Evolutionary conservation across 1,140 invertebrate genomes (phyloP).

Genomic region (Cyclargus thomasi): DNA sequence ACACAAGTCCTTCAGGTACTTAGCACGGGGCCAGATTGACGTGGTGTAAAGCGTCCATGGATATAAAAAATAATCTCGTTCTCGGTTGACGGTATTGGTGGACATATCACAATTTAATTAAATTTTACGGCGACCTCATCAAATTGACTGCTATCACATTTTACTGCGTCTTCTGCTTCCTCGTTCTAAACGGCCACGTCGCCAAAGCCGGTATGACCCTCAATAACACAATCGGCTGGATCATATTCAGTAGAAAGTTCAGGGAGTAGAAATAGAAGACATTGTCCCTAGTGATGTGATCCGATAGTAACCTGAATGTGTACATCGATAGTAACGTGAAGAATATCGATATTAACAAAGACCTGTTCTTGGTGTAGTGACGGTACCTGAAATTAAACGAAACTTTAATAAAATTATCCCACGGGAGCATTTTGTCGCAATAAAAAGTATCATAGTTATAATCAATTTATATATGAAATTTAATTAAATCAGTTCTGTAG

Average conservation of each 20-base stretch:
- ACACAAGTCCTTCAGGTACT: too few relatives aligned
- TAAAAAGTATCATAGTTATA: too few relatives aligned
- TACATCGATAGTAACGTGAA: constrained; percentile 31
- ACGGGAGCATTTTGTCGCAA: too few relatives aligned
- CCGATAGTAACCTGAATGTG: constrained; percentile 27
- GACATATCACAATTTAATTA: too few relatives aligned
- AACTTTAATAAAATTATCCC: too few relatives aligned
- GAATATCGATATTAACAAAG: constrained; percentile 40
- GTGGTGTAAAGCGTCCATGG: too few relatives aligned
- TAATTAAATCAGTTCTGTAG: too few relatives aligned
- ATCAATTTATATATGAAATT: too few relatives aligned
- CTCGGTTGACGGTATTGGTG: too few relatives aligned
- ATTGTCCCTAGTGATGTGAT: constrained; percentile 35
- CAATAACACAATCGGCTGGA: constrained; percentile 39
- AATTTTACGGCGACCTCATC: background rate
- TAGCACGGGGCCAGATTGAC: too few relatives aligned
- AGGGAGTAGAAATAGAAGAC: constrained; percentile 33
- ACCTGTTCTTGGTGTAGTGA: constrained; percentile 47
- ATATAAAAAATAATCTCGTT: too few relatives aligned
- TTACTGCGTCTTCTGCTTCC: constrained; percentile 1
- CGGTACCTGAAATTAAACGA: constrained; percentile 48
- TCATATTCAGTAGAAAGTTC: constrained; percentile 35
- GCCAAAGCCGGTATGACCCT: constrained; percentile 35
- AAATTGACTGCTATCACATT: background rate
- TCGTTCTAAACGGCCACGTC: constrained; percentile 41